Conservation (phyloP, 2,797 vertebrate species). For the Bradypus variegatus region DNA sequence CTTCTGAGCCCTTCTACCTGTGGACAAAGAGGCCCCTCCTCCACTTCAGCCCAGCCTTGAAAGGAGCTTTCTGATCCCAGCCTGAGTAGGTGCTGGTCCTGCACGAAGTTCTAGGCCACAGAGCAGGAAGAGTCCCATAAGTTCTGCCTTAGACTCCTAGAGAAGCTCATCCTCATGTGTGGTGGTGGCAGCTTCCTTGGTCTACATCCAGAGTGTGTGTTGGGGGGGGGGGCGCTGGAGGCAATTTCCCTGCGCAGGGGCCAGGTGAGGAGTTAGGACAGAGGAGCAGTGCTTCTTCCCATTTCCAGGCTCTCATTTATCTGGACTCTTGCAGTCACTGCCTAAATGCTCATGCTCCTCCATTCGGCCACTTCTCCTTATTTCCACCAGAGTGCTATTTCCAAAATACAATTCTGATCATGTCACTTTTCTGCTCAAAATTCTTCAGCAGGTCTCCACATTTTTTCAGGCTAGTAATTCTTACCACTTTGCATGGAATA, state of each 20-base stretch:
- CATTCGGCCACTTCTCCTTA: neutral
- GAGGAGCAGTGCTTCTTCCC: neutral
- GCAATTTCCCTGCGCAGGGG: neutral
- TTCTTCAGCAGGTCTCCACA: slow-evolving; percentile 25
- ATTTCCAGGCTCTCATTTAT: neutral
- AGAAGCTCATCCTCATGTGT: neutral
- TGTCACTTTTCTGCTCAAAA: slow-evolving; percentile 36
- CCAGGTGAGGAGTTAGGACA: neutral
- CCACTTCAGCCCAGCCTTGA: neutral
- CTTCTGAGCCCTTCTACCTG: neutral
- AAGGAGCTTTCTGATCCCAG: neutral
- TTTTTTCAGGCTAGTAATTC: slow-evolving; percentile 25
- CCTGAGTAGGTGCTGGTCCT: neutral
- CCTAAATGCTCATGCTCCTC: neutral
- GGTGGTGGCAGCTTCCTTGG: too few relatives aligned
- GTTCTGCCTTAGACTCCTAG: neutral
- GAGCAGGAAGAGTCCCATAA: neutral
- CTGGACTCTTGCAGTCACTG: neutral
- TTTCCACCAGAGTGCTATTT: neutral
- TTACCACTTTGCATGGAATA: neutral
- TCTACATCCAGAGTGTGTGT: neutral
- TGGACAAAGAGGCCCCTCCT: neutral
- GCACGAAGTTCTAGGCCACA: neutral
- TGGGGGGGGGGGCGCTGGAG: neutral
- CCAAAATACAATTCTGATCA: slow-evolving; percentile 42